Evolutionary conservation across 2,797 vertebrate species (phyloP).

Genomic region (Crenichthys baileyi): DNA sequence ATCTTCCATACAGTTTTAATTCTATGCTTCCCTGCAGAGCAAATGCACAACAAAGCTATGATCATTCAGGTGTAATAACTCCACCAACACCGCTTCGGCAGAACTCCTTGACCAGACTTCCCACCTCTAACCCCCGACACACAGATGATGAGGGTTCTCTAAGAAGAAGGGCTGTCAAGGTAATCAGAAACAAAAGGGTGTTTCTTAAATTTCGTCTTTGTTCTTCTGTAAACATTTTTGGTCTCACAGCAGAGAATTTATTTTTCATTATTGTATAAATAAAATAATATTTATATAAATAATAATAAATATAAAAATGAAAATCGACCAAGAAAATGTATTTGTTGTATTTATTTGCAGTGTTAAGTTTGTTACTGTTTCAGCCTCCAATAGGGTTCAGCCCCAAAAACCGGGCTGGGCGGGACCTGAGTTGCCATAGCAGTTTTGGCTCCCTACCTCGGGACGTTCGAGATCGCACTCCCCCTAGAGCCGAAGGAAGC

Average conservation of each 20-base stretch:
- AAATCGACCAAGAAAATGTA: background rate
- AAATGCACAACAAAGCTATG: slow-evolving; percentile 75
- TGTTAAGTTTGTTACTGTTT: slow-evolving; percentile 23
- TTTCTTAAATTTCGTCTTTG: background rate
- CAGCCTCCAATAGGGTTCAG: slow-evolving; percentile 82
- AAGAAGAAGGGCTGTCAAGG: slow-evolving; percentile 79
- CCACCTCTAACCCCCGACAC: slow-evolving; percentile 62
- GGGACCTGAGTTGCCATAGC: slow-evolving; percentile 77
- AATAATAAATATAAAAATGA: background rate
- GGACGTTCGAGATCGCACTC: slow-evolving; percentile 72
- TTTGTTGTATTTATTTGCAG: background rate
- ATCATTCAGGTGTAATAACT: slow-evolving; percentile 72
- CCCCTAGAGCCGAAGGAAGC: slow-evolving; percentile 70
- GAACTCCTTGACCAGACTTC: slow-evolving; percentile 73
- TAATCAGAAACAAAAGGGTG: slow-evolving; percentile 16
- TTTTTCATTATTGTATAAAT: background rate
- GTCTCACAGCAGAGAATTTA: background rate
- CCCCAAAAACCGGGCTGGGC: slow-evolving; percentile 73
- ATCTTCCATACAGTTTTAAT: background rate
- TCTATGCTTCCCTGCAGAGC: slow-evolving; percentile 56
- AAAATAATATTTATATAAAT: too few species aligned
- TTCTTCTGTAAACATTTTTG: background rate
- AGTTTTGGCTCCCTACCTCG: slow-evolving; percentile 76
- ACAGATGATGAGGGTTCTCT: slow-evolving; percentile 78
- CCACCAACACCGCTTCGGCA: slow-evolving; percentile 74